Evolutionary conservation across 2,113 vertebrate species (phyloP), one percentile per base, ranked within the genome.

Genomic region (Poicephalus meyeri): DNA sequence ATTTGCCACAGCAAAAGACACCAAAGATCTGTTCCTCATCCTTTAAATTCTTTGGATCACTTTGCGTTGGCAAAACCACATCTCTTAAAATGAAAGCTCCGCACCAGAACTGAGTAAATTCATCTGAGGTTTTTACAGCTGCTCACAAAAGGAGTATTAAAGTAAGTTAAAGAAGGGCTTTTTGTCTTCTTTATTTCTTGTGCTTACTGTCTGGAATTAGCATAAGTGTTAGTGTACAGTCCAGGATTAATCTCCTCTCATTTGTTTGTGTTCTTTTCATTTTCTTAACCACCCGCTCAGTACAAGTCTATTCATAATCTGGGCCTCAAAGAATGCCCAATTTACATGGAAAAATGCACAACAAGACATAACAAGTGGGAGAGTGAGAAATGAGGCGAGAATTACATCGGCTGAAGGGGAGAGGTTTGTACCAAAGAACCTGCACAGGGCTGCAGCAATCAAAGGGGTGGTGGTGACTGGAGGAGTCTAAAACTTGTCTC

Each of bases 251-350:
- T 85, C 39, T 68, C n/a, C 44, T 82, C 80, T 88, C 42, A 39
- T 56, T 78, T 74, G 52, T 52, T 65, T 71, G 33, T 55, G 28
- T 26, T 69, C 66, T 33, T 58, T 61, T 15, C 16, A 10, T 37
- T 70, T 66, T 68, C 93, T 70, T 31, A 86, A 96, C 66, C 39
- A 61, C 24, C 73, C 19, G 4, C 61, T 69, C 52, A 33, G 64
- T 78, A 86, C 90, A 96, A 94, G 92, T 86, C 90, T 93, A 81
- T 83, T 93, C 93, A 87, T 24, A 92, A 80, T 53, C 88, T 35
- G 19, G 68, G 77, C 90, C 86, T 87, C 69, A 86, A 81, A 96
- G 91, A 93, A 87, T 49, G 77, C 44, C 64, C 73, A 7, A 53
- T 66, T 78, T 86, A 76, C 80, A 94, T 65, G 63, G 60, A 96